Conservation (phyloP, 2,113 vertebrate genomes). For the Acanthisitta chloris region DNA sequence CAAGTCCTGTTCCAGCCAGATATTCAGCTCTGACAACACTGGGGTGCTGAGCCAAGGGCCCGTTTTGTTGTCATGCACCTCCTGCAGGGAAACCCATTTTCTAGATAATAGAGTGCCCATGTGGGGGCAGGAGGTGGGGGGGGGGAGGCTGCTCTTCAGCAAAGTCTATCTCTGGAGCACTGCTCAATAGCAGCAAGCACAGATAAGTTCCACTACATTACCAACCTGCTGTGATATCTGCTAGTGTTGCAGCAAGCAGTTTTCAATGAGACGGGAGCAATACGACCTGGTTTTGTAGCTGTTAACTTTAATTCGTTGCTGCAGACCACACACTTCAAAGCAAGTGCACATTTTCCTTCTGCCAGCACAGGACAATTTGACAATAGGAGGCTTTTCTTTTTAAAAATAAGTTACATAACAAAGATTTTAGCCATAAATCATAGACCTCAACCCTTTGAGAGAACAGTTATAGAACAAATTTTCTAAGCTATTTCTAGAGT, state of each 20-base stretch:
- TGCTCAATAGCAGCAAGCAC: constrained; percentile 42
- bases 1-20: constrained; percentile 78
- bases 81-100: constrained; percentile 75
- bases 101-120: constrained; percentile 72
- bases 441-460: background rate
- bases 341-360: background rate
- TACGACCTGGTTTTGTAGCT: background rate
- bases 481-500: background rate
- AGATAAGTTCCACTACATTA: constrained; percentile 27
- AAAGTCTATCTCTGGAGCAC: background rate
- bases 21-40: constrained; percentile 45
- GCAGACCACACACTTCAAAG: background rate
- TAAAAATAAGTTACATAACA: background rate
- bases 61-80: constrained; percentile 28
- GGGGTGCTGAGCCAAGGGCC: constrained; percentile 61
- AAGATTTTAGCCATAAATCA: background rate
- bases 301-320: background rate
- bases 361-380: background rate
- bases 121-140: constrained; percentile 45
- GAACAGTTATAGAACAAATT: background rate
- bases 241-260: background rate
- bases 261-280: background rate
- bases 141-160: constrained; percentile 2
- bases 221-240: background rate
- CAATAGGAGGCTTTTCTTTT: background rate